These are phyloP conservation scores for Lithophane ornitopus DNA, from an alignment of 2,888 invertebrate species.

Conservation along the genomic window DNA sequence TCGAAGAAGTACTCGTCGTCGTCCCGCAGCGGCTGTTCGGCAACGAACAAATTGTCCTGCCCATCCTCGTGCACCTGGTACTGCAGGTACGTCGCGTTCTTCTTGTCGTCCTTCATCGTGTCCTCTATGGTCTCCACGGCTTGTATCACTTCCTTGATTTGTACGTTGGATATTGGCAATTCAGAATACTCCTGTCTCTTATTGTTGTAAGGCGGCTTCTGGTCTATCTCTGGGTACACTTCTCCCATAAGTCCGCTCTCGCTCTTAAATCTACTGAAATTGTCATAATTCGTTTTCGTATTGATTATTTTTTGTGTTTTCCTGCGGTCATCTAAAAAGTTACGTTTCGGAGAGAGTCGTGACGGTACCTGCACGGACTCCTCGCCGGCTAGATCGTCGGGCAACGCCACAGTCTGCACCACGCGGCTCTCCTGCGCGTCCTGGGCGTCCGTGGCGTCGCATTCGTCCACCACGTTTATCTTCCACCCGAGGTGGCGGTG, in stretches of 20 bases:
- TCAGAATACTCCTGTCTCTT: conserved; percentile 82
- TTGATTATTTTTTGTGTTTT: conserved; percentile 87
- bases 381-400: conserved; percentile 82
- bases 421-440: conserved; percentile 90
- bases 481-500: conserved; percentile 98
- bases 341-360: conserved; percentile 91
- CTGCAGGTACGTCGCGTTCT: conserved; percentile 77
- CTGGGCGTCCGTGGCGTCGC: conserved; percentile 91
- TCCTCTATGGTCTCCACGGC: conserved; percentile 85
- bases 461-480: conserved; percentile 96
- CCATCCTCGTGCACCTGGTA: conserved; percentile 84
- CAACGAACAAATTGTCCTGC: conserved; percentile 75
- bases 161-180: conserved; percentile 84
- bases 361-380: conserved; percentile 92
- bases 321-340: conserved; percentile 86
- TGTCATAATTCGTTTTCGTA: conserved; percentile 87
- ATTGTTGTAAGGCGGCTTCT: conserved; percentile 70
- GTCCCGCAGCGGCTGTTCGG: conserved; percentile 82
- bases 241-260: conserved; percentile 79
- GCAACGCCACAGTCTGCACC: conserved; percentile 82
- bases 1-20: conserved; percentile 84
- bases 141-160: conserved; percentile 86
- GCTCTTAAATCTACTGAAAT: conserved; percentile 87
- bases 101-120: conserved; percentile 80
- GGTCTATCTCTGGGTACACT: conserved; percentile 69